Evolutionary conservation across 1,140 invertebrate species (phyloP).

Genomic region (Drosophila guanche): DNA sequence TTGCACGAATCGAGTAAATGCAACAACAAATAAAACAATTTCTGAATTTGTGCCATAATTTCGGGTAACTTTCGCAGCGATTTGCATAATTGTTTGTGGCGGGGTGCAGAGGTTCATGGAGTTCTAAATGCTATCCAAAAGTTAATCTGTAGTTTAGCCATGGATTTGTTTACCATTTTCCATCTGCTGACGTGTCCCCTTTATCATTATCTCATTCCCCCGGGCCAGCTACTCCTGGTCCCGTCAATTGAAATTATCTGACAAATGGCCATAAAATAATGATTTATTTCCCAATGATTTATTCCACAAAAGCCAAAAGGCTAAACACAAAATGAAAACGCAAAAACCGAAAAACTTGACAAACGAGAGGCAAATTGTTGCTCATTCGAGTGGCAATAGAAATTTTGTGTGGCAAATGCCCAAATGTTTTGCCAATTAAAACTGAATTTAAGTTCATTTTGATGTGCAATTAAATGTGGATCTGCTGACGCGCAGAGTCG

Average conservation of each 20-base stretch:
- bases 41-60: no score
- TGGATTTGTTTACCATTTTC: not conserved
- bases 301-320: not conserved
- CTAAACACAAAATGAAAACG: not conserved
- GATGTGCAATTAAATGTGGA: constrained; percentile 70
- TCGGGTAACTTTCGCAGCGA: no score
- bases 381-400: not conserved
- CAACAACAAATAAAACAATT: not conserved
- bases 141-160: no score
- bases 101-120: no score
- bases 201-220: not conserved
- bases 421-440: constrained; percentile 73
- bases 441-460: constrained; percentile 71
- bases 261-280: constrained; percentile 26
- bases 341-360: constrained; percentile 30
- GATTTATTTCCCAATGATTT: constrained; percentile 26
- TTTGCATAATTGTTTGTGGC: no score
- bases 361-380: constrained; percentile 33
- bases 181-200: no score
- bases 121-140: no score
- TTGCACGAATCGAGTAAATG: not conserved
- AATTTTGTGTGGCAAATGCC: constrained; percentile 29
- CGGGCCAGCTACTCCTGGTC: not conserved
- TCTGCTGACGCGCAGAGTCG: not conserved
- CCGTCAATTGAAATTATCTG: constrained; percentile 10